Percentiles rank a stretch among this genome's conserved stretches.
These are phyloP conservation scores for Blera fallax DNA, from an alignment of 2,888 invertebrate species.

Conservation along the genomic window DNA sequence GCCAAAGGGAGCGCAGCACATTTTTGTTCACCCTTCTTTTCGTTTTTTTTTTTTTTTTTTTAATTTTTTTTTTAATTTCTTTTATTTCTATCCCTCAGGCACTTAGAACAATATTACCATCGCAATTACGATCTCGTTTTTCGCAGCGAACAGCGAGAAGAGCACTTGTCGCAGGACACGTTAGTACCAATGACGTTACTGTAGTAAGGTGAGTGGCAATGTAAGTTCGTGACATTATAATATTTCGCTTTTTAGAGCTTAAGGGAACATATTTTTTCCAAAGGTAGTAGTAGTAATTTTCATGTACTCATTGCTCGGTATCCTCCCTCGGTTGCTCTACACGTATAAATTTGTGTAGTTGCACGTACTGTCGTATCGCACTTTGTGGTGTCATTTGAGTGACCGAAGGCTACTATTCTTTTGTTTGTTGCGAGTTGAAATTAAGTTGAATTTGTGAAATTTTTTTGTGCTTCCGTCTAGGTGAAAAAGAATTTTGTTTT, in stretches of 20 bases:
- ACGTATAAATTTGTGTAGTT: conserved; percentile 18
- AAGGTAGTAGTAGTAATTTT: conserved; percentile 28
- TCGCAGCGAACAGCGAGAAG: conserved; percentile 52
- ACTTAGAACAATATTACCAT: conserved; percentile 62
- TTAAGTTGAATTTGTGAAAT: background rate
- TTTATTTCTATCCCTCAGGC: conserved; percentile 48
- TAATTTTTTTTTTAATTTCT: conserved; percentile 43
- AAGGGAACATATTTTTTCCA: conserved; percentile 41
- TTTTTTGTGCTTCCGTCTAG: conserved; percentile 2
- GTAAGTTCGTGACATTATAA: conserved; percentile 61
- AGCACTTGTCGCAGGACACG: conserved; percentile 58
- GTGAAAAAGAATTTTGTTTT: background rate
- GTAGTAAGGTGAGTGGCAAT: conserved; percentile 50
- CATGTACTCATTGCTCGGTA: conserved; percentile 17
- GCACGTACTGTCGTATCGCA: conserved; percentile 29
- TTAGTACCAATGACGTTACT: conserved; percentile 47
- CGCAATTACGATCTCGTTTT: conserved; percentile 54
- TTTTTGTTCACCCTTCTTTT: conserved; percentile 17
- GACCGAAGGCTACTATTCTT: conserved; percentile 28
- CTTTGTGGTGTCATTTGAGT: conserved; percentile 23
- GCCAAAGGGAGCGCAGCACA: background rate
- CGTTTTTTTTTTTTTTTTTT: background rate
- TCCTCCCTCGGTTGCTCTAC: background rate
- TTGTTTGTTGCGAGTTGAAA: conserved; percentile 17
- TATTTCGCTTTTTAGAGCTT: conserved; percentile 53